Evolutionary conservation across 2,888 invertebrate genomes (phyloP).

Genomic region (Lithodes maja): DNA sequence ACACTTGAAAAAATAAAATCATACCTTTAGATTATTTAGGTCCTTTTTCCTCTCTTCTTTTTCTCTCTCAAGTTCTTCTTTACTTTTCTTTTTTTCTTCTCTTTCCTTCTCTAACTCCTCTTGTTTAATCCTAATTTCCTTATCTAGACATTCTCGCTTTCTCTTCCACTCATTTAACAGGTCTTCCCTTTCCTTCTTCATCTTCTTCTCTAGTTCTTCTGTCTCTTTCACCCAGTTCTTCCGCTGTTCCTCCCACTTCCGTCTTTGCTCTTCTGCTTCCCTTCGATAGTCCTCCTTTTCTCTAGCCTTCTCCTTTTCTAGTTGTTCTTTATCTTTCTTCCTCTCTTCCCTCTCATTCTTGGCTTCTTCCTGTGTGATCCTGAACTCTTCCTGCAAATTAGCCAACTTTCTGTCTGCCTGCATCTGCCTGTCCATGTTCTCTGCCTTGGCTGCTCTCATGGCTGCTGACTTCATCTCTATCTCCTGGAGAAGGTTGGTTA

Average conservation of each 20-base stretch:
- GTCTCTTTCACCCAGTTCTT: neutral
- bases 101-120: neutral
- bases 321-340: neutral
- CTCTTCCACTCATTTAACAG: neutral
- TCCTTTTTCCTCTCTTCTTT: slow-evolving; percentile 5
- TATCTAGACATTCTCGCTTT: neutral
- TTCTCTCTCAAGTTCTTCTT: neutral
- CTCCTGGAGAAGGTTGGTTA: slow-evolving; percentile 40
- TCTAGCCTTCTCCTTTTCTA: neutral
- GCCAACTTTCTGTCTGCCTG: slow-evolving; percentile 42
- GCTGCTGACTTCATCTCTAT: slow-evolving; percentile 40
- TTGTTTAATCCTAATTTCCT: neutral
- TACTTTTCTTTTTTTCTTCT: neutral
- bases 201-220: neutral
- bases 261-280: neutral
- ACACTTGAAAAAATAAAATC: neutral
- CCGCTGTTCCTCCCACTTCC: neutral
- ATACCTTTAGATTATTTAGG: neutral
- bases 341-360: slow-evolving; percentile 1
- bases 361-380: slow-evolving; percentile 35
- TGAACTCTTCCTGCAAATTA: slow-evolving; percentile 13
- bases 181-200: neutral
- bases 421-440: slow-evolving; percentile 19
- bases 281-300: neutral
- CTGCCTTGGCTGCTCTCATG: slow-evolving; percentile 19